These are phyloP conservation scores for Atractosteus spatula DNA, from an alignment of 2,113 vertebrate genomes.

Conservation along the genomic window DNA sequence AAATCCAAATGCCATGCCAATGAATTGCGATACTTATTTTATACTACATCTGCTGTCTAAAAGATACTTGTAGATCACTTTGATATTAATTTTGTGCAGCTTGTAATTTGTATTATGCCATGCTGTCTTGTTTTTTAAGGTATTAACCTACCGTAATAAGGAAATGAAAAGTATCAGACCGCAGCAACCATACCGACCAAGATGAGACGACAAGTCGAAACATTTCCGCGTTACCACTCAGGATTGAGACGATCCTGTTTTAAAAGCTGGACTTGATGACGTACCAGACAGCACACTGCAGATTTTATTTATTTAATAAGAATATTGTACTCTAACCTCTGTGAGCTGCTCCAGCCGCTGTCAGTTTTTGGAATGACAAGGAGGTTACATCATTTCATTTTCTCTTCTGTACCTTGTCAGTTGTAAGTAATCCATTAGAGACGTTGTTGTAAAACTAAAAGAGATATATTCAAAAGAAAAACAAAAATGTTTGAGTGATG, in stretches of 20 bases:
- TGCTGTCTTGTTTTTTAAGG: conserved; percentile 52
- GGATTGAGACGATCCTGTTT: conserved; percentile 54
- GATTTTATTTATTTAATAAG: conserved; percentile 92
- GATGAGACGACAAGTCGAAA: conserved; percentile 36
- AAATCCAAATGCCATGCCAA: no score
- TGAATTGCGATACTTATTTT: no score
- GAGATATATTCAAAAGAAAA: conserved; percentile 30
- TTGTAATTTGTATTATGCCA: no score
- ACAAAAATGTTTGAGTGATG: conserved; percentile 47
- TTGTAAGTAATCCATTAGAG: conserved; percentile 32
- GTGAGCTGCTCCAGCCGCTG: conserved; percentile 46
- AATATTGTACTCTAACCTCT: conserved; percentile 62
- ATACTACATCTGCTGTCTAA: no score
- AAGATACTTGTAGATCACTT: no score
- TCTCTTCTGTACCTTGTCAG: conserved; percentile 41
- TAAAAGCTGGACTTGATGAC: conserved; percentile 62
- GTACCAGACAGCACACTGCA: conserved; percentile 60
- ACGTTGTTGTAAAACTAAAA: conserved; percentile 32
- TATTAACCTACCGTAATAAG: conserved; percentile 71
- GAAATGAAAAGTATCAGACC: conserved; percentile 38
- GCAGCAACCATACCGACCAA: conserved; percentile 46
- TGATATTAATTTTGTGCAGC: no score
- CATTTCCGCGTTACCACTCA: conserved; percentile 64
- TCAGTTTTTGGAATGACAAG: conserved; percentile 32
- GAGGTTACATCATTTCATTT: conserved; percentile 31